Evolutionary conservation across 2,113 vertebrate species (phyloP), one percentile per base, ranked within the genome.

Genomic region (Cygnus atratus): DNA sequence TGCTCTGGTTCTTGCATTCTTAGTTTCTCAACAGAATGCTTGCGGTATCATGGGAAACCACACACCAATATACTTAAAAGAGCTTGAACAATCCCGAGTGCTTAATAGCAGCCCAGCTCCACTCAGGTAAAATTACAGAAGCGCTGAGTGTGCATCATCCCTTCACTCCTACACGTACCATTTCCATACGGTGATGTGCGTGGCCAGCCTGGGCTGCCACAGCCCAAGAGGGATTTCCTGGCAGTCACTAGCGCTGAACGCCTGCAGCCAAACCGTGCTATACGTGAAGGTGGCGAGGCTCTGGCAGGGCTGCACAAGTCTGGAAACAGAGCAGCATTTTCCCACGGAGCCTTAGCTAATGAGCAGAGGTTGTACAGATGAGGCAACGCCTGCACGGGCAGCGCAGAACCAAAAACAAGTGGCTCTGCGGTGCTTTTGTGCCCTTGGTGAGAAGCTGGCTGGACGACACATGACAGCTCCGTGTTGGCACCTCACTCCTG

Each of bases 371-470:
- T 10, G 35, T 44, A 58, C 35, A 50, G 79, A 17, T 39, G 39
- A 31, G 39, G 83, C 7, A 3, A 41, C 0, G 2, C n/a, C 35
- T 20, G 57, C 19, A 16, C 0, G 15, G 70, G 43, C 4, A 4
- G 2, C 0, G 0, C 22, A 7, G 46, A 94, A 43, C 57, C 43
- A 25, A 41, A 90, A 81, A 61, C 4, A 1, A 4, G 22, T 39
- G 61, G 39, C 59, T 26, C 71, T 50, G 46, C 28, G 9, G 37
- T 22, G 21, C 48, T 78, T 17, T 11, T 14, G 57, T 73, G 37
- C 29, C 35, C 41, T 54, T 14, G 22, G 19, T 31, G 31, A 67
- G 19, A 37, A 78, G 35, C 21, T 25, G 20, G 66, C 37, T 46
- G 4, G 6, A 41, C 50, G 41, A 13, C 0, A 3, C 21, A 43